Conservation (phyloP, 2,113 vertebrate genomes). For the Stigmatopora nigra region DNA sequence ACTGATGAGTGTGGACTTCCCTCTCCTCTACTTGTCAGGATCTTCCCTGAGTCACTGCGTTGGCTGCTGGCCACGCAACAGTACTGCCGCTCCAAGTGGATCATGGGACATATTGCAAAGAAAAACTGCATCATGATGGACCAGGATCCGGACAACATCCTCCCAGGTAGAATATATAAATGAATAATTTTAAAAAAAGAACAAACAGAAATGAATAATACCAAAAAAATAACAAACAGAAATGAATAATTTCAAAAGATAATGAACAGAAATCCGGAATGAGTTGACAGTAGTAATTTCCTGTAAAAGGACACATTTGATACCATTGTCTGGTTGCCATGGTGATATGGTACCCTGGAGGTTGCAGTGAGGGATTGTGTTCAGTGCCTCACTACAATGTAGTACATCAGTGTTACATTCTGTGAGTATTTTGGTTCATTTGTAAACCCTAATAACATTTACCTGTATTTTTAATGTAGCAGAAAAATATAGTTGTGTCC, state of each 20-base stretch:
- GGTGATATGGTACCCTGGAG: slow-evolving; percentile 36
- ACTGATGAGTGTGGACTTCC: slow-evolving; percentile 28
- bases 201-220: not conserved
- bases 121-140: slow-evolving; percentile 78
- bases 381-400: slow-evolving; percentile 32
- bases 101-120: slow-evolving; percentile 79
- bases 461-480: too few relatives aligned
- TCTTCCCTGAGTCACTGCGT: slow-evolving; percentile 94
- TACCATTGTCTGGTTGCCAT: slow-evolving; percentile 46
- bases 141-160: slow-evolving; percentile 76
- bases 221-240: too few relatives aligned
- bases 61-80: slow-evolving; percentile 95
- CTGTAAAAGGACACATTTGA: slow-evolving; percentile 31
- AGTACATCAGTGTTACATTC: slow-evolving; percentile 33
- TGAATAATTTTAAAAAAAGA: not conserved
- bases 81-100: slow-evolving; percentile 80
- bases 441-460: too few relatives aligned
- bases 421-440: too few relatives aligned
- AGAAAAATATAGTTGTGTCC: too few relatives aligned
- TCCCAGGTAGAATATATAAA: slow-evolving; percentile 70
- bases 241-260: not conserved
- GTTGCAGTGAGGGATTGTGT: slow-evolving; percentile 30
- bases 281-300: slow-evolving; percentile 12
- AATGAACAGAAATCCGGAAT: not conserved
- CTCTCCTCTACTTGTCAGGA: slow-evolving; percentile 60